A percentile compares a stretch with the other conserved stretches of the same genome.
Evolutionary conservation across 2,797 vertebrate species (phyloP).

Genomic region (Argentina silus): DNA sequence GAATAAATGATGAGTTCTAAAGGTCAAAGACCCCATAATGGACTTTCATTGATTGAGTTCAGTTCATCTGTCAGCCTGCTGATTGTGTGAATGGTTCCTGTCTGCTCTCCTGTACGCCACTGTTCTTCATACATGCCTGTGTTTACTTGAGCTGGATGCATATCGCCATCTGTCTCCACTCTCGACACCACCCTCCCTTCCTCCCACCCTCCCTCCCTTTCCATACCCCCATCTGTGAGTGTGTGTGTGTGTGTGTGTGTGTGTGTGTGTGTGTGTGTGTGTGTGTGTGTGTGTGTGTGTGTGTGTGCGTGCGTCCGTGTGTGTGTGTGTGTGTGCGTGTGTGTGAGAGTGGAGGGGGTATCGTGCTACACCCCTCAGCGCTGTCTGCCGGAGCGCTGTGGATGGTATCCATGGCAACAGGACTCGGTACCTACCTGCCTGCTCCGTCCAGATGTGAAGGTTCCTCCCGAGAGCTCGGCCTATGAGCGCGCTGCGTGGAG

Average conservation of each 20-base stretch:
- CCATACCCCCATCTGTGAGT: conserved; percentile 35
- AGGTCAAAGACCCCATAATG: not conserved
- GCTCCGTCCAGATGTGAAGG: conserved; percentile 58
- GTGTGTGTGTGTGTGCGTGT: conserved; percentile 1
- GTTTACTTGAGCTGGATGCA: not conserved
- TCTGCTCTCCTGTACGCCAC: not conserved
- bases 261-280: conserved; percentile 14
- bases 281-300: conserved; percentile 1
- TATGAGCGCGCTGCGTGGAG: no score
- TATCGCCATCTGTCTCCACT: not conserved
- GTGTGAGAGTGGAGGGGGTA: conserved; percentile 30
- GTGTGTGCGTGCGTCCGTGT: conserved; percentile 26
- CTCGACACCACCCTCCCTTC: not conserved
- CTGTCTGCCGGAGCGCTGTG: conserved; percentile 49
- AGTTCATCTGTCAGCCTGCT: conserved; percentile 17
- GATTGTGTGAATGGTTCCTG: conserved; percentile 13
- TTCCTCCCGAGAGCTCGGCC: not conserved
- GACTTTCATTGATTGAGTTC: conserved; percentile 22
- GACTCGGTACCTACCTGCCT: conserved; percentile 61
- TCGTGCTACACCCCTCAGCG: conserved; percentile 58
- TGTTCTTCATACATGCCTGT: not conserved
- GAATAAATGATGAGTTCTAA: conserved; percentile 17
- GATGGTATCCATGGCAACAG: conserved; percentile 72
- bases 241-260: conserved; percentile 24
- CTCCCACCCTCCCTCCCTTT: not conserved